Evolutionary conservation across 2,888 invertebrate species (phyloP), one percentile per base, ranked within the genome.

Genomic region (Bibio marci): DNA sequence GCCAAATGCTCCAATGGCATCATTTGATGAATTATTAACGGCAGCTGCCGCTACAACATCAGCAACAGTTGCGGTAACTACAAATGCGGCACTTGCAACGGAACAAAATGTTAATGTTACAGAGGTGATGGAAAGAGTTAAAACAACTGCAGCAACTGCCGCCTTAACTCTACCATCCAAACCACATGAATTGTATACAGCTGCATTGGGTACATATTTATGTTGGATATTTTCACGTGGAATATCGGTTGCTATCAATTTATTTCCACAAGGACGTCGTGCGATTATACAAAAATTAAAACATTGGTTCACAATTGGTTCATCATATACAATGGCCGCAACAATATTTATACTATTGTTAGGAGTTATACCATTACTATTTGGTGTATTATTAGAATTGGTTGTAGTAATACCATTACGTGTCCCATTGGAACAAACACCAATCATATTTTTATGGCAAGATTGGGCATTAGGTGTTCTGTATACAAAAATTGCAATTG

Each of bases 381-480:
- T 94, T 54, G 95, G 97, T 0, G 64, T 95, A 45, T 70, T 94
- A 37, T 71, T 98, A 44, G 95, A 97, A 57, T 66, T 94, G 53
- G 86, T 90, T 4, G 68, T 88, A 15, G 85, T 97, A 14, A 83
- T 92, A 13, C 98, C 98, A 0, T 65, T 97, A 17, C 69, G 95
- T 10, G 92, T 97, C 18, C 88, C 92, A 0, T 65, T 91, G 4
- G 80, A 86, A 47, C 90, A 94, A 61, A 88, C 90, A 7, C 95
- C 86, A 0, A 80, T 86, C 26, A 65, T 85, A 41, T 87, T 86
- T 56, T 71, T 86, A 37, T 86, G 85, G 85, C 86, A 95, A 50
- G 94, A 97, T 64, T 98, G 97, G 97, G 95, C 95, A 0, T 66
- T 98, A 19, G 95, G 97, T 18, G 91, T 98, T 11, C 67, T 98